A percentile compares a stretch with the other conserved stretches of the same genome.
phyloP scores from a whole-genome alignment of 2,888 invertebrate species.

The Dendrolimus houi region DNA sequence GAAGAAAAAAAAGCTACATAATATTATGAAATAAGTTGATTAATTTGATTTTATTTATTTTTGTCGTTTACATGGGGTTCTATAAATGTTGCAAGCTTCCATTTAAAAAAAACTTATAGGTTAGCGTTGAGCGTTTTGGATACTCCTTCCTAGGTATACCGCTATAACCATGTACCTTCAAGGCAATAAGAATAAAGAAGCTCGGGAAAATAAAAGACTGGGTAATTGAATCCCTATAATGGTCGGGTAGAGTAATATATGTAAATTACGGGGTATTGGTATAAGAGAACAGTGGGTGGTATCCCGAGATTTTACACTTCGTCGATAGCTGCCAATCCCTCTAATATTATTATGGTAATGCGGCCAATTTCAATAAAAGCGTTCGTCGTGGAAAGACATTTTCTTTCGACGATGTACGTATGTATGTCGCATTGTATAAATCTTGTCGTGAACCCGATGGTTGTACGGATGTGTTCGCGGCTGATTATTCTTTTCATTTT shows the following conservation, averaged over 20 bases:
- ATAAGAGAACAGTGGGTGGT: conserved; percentile 51
- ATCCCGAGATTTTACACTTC: conserved; percentile 64
- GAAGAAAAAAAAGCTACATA: too few relatives aligned
- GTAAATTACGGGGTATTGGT: conserved; percentile 37
- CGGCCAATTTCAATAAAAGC: conserved; percentile 72
- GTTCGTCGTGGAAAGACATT: conserved; percentile 52
- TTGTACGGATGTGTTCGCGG: background rate
- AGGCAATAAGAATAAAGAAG: conserved; percentile 39
- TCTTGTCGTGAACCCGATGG: conserved; percentile 37
- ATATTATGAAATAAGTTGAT: too few relatives aligned
- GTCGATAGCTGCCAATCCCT: conserved; percentile 69
- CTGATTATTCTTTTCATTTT: background rate
- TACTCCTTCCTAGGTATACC: background rate
- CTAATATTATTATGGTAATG: conserved; percentile 74
- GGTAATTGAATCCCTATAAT: conserved; percentile 63
- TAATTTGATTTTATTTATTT: too few relatives aligned
- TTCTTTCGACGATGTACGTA: conserved; percentile 35
- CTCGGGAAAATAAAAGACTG: conserved; percentile 43
- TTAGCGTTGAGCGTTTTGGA: too few relatives aligned
- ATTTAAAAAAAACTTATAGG: too few relatives aligned
- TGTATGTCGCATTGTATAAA: conserved; percentile 46
- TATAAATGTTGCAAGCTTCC: too few relatives aligned
- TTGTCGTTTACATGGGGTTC: too few relatives aligned
- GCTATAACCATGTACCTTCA: conserved; percentile 31
- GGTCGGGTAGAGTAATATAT: conserved; percentile 43